A percentile compares a stretch with the other conserved stretches of the same genome.
Conservation (phyloP, 2,888 invertebrate species). For the Pomacea canaliculata region DNA sequence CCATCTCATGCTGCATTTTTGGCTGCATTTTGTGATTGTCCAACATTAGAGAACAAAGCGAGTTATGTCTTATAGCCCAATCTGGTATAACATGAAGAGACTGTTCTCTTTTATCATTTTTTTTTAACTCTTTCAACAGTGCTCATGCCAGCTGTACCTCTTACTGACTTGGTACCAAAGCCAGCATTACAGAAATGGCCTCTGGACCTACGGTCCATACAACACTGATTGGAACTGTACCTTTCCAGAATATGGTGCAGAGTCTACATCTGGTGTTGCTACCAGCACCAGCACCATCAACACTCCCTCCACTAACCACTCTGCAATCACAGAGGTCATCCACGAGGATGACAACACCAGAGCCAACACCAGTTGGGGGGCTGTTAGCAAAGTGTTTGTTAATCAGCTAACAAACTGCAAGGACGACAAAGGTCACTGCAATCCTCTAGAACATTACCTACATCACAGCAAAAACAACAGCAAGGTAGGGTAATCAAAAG, state of each 20-base stretch:
- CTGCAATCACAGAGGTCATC: too few species aligned
- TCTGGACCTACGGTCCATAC: not conserved
- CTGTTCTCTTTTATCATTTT: too few species aligned
- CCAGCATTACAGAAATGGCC: slow-evolving; percentile 7
- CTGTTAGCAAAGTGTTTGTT: not conserved
- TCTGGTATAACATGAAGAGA: too few species aligned
- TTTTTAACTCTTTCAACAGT: not conserved
- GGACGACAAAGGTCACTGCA: not conserved
- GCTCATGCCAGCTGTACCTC: slow-evolving; percentile 22
- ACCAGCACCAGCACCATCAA: not conserved
- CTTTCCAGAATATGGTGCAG: not conserved
- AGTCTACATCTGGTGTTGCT: not conserved
- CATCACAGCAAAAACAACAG: slow-evolving; percentile 6
- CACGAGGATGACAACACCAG: too few species aligned
- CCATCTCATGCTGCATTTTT: too few species aligned
- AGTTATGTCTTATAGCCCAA: too few species aligned
- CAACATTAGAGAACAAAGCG: too few species aligned
- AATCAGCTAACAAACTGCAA: not conserved
- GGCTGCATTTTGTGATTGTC: too few species aligned
- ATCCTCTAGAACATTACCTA: not conserved
- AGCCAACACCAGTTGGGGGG: too few species aligned
- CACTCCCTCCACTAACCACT: not conserved
- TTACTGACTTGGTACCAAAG: slow-evolving; percentile 16
- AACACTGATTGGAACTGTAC: slow-evolving; percentile 16
- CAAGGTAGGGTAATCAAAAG: not conserved